phyloP scores from a whole-genome alignment of 2,888 invertebrate genomes.

The Conomelus anceps region DNA sequence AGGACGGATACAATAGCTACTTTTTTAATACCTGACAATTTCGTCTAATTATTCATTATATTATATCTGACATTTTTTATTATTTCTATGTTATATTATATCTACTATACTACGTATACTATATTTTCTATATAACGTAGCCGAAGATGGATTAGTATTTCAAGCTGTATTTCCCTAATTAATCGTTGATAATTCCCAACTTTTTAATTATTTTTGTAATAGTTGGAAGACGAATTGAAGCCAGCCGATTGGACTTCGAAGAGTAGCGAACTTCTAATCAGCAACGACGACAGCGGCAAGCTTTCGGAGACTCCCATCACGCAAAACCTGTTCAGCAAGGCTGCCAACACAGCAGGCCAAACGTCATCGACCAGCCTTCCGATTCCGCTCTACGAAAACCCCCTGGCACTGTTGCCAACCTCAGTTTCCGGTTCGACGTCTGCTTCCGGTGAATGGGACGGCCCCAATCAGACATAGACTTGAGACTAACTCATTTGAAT shows the following conservation, averaged over 20 bases:
- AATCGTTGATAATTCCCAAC: background rate
- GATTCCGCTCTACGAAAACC: background rate
- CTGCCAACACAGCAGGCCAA: background rate
- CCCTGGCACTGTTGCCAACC: background rate
- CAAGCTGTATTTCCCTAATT: too few relatives aligned
- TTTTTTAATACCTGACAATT: too few relatives aligned
- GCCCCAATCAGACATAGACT: background rate
- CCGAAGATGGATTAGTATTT: too few relatives aligned
- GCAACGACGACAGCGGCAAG: background rate
- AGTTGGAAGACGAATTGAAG: background rate
- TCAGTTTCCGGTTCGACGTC: background rate
- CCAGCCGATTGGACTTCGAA: constrained; percentile 3
- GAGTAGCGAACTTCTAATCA: background rate
- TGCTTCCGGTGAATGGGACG: background rate
- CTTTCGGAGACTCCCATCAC: background rate
- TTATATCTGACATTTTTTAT: too few relatives aligned
- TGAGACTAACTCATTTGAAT: background rate
- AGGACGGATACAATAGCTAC: too few relatives aligned
- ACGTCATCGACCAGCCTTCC: background rate
- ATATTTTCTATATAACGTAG: too few relatives aligned
- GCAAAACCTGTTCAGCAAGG: background rate
- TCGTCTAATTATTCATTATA: too few relatives aligned
- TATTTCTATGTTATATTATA: too few relatives aligned
- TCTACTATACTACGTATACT: too few relatives aligned
- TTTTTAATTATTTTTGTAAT: background rate